These are phyloP conservation scores for Protobothrops mucrosquamatus DNA, from an alignment of 2,113 vertebrate genomes.

Conservation along the genomic window DNA sequence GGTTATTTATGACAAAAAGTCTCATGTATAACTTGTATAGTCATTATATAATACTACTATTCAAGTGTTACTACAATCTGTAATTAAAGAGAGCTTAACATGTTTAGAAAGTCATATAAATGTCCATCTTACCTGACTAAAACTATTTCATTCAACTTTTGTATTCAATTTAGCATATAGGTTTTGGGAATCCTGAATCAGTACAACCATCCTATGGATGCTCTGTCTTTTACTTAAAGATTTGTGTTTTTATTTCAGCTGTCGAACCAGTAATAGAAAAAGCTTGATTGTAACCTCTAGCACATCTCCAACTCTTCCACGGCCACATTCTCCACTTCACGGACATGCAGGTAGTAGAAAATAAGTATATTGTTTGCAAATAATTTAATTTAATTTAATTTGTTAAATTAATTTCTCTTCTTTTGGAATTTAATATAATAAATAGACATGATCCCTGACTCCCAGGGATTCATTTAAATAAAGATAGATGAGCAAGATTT, in stretches of 20 bases:
- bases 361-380: background rate
- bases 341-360: constrained; percentile 85
- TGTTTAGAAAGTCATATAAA: background rate
- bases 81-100: background rate
- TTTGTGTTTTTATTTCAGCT: constrained; percentile 73
- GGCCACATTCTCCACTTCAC: constrained; percentile 94
- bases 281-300: constrained; percentile 96
- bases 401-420: background rate
- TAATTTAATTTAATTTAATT: background rate
- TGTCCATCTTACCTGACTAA: background rate
- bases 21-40: background rate
- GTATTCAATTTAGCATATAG: background rate
- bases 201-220: background rate
- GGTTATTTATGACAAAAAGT: background rate
- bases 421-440: background rate
- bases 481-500: background rate
- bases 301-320: constrained; percentile 94
- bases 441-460: background rate
- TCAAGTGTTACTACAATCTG: background rate
- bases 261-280: constrained; percentile 96
- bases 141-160: background rate
- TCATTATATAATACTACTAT: background rate
- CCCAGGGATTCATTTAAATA: background rate
- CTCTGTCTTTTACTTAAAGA: background rate
- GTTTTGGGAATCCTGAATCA: background rate